Evolutionary conservation across 2,888 invertebrate genomes (phyloP).

Genomic region (Perizoma flavofasciatum): DNA sequence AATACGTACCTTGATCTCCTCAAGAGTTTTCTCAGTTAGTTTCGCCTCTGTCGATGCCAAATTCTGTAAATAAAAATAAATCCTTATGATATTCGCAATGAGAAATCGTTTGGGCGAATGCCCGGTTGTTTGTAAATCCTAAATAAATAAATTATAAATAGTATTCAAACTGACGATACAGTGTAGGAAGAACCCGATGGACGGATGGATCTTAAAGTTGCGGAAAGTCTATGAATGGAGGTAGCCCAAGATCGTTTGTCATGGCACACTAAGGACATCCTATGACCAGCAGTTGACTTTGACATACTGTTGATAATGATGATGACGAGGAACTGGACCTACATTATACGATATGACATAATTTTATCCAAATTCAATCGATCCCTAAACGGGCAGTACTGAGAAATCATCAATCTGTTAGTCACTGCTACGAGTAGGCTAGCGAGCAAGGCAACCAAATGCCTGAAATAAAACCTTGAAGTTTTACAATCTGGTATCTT

Average conservation of each 20-base stretch:
- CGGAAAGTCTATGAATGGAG: too few relatives aligned
- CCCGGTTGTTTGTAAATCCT: not conserved
- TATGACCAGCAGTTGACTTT: too few relatives aligned
- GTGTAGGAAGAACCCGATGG: too few relatives aligned
- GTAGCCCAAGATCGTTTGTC: too few relatives aligned
- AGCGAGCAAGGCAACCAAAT: conserved; percentile 1
- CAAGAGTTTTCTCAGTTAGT: conserved; percentile 71
- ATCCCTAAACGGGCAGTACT: not conserved
- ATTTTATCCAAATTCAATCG: not conserved
- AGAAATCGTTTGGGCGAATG: not conserved
- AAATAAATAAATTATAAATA: too few relatives aligned
- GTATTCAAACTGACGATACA: too few relatives aligned
- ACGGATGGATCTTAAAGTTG: too few relatives aligned
- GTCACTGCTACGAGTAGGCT: not conserved
- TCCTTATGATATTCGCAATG: conserved; percentile 6
- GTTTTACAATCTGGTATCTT: not conserved
- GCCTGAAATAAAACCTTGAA: conserved; percentile 20
- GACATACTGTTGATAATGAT: too few relatives aligned
- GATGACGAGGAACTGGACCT: not conserved
- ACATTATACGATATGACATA: not conserved
- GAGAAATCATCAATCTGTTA: conserved; percentile 7
- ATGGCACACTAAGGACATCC: too few relatives aligned
- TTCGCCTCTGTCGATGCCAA: conserved; percentile 68
- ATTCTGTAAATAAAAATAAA: conserved; percentile 60
- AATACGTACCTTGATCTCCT: conserved; percentile 72